These are phyloP conservation scores for Neria commutata DNA, from an alignment of 2,888 invertebrate genomes.

Conservation along the genomic window DNA sequence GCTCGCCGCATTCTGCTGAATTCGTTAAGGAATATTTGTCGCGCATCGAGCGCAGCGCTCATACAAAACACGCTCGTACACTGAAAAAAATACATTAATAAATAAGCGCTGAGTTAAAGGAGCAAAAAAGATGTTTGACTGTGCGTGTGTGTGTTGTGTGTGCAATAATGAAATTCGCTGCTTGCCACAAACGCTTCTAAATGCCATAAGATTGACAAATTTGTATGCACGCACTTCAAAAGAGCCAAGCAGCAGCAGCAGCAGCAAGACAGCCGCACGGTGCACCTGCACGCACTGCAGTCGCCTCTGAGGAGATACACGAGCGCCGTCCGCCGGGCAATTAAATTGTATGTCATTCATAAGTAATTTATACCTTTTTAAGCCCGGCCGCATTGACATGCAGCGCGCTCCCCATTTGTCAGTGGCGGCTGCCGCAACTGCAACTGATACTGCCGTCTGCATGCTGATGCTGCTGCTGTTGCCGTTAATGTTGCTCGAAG, in stretches of 20 bases:
- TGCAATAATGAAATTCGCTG: too few species aligned
- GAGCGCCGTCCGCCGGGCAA: too few species aligned
- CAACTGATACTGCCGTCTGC: not conserved
- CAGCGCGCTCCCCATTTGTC: slow-evolving; percentile 15
- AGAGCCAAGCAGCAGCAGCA: slow-evolving; percentile 46
- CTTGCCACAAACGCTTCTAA: not conserved
- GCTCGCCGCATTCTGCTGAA: not conserved
- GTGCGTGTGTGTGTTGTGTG: not conserved
- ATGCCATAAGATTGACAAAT: slow-evolving; percentile 51
- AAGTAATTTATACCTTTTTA: slow-evolving; percentile 61
- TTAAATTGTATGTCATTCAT: slow-evolving; percentile 61
- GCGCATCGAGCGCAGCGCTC: not conserved
- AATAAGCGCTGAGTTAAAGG: not conserved
- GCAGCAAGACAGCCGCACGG: slow-evolving; percentile 12
- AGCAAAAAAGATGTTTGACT: not conserved
- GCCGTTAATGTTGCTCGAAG: too few species aligned
- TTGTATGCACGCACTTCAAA: slow-evolving; percentile 55
- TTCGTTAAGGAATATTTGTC: not conserved
- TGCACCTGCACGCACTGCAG: not conserved
- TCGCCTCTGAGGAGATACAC: not conserved
- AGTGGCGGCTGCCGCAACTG: not conserved
- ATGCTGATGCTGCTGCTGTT: not conserved
- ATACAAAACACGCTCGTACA: not conserved
- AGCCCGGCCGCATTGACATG: slow-evolving; percentile 36
- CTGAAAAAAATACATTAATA: not conserved